These are phyloP conservation scores for Venusia cambrica DNA, from an alignment of 2,888 invertebrate genomes.

Conservation along the genomic window DNA sequence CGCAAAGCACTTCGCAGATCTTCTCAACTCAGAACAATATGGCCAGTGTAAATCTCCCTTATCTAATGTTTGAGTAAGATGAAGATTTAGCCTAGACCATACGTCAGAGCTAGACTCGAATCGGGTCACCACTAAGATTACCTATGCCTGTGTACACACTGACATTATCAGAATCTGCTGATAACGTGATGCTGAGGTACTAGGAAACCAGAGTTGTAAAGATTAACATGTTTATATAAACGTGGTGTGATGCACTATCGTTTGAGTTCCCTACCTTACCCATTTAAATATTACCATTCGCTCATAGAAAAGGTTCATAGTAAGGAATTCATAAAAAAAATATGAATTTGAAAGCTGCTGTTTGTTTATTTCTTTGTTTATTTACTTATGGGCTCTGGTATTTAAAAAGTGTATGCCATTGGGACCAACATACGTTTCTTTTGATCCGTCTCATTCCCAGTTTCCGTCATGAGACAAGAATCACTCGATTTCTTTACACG, in stretches of 20 bases:
- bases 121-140: constrained; percentile 68
- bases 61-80: constrained; percentile 60
- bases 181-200: constrained; percentile 48
- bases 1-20: constrained; percentile 13
- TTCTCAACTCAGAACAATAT: constrained; percentile 30
- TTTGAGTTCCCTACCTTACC: not conserved
- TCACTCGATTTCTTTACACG: too few relatives aligned
- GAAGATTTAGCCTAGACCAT: constrained; percentile 61
- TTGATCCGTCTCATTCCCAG: too few relatives aligned
- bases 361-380: too few relatives aligned
- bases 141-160: constrained; percentile 55
- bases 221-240: constrained; percentile 47
- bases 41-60: constrained; percentile 58
- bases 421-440: too few relatives aligned
- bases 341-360: too few relatives aligned
- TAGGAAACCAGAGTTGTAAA: constrained; percentile 64
- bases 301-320: too few relatives aligned
- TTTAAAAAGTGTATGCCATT: too few relatives aligned
- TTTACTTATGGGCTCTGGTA: too few relatives aligned
- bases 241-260: constrained; percentile 33
- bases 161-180: constrained; percentile 45
- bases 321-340: too few relatives aligned
- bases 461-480: too few relatives aligned
- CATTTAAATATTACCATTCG: not conserved
- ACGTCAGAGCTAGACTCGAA: constrained; percentile 67